Percentiles rank a stretch among this genome's conserved stretches.
phyloP scores from a whole-genome alignment of 2,113 vertebrate genomes.

The Motacilla tschutschensis region DNA sequence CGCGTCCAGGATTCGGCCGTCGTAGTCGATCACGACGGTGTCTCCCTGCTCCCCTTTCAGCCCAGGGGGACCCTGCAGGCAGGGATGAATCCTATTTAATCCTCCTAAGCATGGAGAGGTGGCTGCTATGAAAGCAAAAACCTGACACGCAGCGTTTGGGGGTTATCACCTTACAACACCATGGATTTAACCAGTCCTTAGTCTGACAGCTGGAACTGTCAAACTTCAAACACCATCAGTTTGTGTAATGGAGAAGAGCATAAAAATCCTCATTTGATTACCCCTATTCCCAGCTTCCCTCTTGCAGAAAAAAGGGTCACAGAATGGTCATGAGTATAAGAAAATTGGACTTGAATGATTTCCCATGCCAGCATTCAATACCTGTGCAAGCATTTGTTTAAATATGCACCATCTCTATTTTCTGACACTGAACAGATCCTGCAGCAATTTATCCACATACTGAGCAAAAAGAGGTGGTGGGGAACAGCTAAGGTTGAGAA shows the following conservation, averaged over 20 bases:
- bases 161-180: neutral
- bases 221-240: neutral
- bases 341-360: neutral
- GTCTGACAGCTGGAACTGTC: neutral
- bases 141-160: neutral
- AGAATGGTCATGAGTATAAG: neutral
- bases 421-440: neutral
- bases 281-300: neutral
- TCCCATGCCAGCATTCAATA: neutral
- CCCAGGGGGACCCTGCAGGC: conserved; percentile 67
- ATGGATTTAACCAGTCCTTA: neutral
- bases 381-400: neutral
- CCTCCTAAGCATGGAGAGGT: neutral
- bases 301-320: neutral
- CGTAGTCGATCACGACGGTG: conserved; percentile 88
- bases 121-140: neutral
- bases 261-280: neutral
- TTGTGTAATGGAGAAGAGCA: neutral
- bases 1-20: conserved; percentile 87
- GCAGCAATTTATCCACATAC: neutral
- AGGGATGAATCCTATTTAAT: neutral
- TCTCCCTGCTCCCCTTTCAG: conserved; percentile 81
- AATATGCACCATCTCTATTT: neutral
- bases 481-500: neutral
- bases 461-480: neutral